Base-by-base conservation (phyloP, 2,797 vertebrate species). In the Melanotaenia boesemani region DNA sequence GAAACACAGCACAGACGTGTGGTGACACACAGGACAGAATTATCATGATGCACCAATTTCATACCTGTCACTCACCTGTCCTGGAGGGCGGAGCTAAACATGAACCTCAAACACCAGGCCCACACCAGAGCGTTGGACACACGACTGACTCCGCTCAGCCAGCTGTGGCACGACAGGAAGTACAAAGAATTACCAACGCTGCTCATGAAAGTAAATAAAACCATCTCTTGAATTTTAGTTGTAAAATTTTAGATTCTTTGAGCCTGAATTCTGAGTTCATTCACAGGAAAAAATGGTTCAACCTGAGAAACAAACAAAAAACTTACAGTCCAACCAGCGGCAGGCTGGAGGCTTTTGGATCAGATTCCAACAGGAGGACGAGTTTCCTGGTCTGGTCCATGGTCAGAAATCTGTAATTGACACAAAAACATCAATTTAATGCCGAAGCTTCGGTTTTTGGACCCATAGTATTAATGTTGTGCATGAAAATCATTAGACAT, bases 361-460 rank as follows among this genome's bases (percentile, higher is more conserved):
- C 98, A 1, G 97, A 97, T 90, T 99, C 97, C 2, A 99, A 89
- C 74, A 99, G 82, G 60, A 99, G 94, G 12, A 99, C 94, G 30
- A 99, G 87, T 80, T 99, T 99, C 36, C 97, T 91, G 70, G 94
- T 98, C 87, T 98, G 96, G 86, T 99, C 97, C 98, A 99, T 98
- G 28, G 97, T 98, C 86, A 99, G 91, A 81, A 96, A 99, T 46
- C 98, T 99, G 93, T 26, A 91, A 79, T n/a, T 41, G 67, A 56
- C 22, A 69, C 22, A 67, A 18, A 75, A 15, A 5, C 9, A 4
- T 9, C 20, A 36, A 1, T 34, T 34, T 1, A 5, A 34, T 34
- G 32, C 26, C 26, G 26, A 26, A 26, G 26, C 26, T 26, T 26
- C 26, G 1, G 26, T 26, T 26, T 26, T 26, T 26, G 26, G 26